These are phyloP conservation scores for Mesembrinibis cayennensis DNA, from an alignment of 2,113 vertebrate species.

Conservation along the genomic window DNA sequence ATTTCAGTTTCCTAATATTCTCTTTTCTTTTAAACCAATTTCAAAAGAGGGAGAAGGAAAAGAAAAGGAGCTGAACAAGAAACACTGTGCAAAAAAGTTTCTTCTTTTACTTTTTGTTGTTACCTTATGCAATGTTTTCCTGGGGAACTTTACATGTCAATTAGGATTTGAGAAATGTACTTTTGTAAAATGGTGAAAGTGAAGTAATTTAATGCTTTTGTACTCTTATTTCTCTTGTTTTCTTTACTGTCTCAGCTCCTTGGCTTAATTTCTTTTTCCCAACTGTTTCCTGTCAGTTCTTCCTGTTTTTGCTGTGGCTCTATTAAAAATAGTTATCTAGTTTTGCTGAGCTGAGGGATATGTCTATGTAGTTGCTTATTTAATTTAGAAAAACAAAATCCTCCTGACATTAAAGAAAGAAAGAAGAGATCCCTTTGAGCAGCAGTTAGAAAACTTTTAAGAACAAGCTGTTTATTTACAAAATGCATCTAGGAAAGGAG, in stretches of 20 bases:
- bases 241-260: not conserved
- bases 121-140: not conserved
- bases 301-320: not conserved
- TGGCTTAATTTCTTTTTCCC: not conserved
- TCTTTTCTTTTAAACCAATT: not conserved
- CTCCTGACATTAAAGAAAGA: not conserved
- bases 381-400: not conserved
- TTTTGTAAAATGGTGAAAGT: not conserved
- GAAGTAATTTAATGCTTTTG: not conserved
- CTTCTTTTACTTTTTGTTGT: not conserved
- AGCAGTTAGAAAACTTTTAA: not conserved
- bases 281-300: not conserved
- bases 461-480: not conserved
- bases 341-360: not conserved
- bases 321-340: not conserved
- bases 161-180: not conserved
- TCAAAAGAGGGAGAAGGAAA: not conserved
- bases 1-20: not conserved
- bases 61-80: not conserved
- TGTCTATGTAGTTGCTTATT: not conserved
- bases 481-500: not conserved
- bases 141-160: not conserved
- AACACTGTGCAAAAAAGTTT: not conserved
- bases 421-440: not conserved
- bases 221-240: not conserved